These are phyloP conservation scores for Ptychadena robeensis DNA, from an alignment of 2,797 vertebrate species.

Conservation along the genomic window DNA sequence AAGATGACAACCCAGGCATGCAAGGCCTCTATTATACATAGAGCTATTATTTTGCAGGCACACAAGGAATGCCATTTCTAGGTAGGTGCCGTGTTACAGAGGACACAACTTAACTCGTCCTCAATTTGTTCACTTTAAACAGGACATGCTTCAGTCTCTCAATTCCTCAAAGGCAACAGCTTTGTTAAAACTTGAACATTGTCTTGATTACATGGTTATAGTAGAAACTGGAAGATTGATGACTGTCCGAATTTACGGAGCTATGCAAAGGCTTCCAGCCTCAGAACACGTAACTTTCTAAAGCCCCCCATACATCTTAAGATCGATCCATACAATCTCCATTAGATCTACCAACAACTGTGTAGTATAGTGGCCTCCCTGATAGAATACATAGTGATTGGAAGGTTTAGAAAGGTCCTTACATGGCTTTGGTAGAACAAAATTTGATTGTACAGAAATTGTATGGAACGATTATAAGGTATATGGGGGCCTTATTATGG, in stretches of 20 bases:
- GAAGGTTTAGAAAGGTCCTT: no score
- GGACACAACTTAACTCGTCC: background rate
- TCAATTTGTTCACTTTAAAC: background rate
- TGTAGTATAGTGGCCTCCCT: no score
- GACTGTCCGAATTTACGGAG: background rate
- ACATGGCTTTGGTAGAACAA: no score
- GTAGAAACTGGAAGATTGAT: background rate
- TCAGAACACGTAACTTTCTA: background rate
- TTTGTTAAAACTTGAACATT: background rate
- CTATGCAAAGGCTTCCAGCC: background rate
- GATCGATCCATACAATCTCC: no score
- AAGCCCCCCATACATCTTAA: no score
- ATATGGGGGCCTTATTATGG: no score
- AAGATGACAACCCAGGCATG: slow-evolving; percentile 60
- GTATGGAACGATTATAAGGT: no score
- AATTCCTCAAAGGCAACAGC: background rate
- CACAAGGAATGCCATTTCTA: background rate
- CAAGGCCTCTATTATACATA: slow-evolving; percentile 47
- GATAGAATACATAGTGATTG: no score
- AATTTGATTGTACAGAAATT: no score
- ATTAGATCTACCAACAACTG: no score
- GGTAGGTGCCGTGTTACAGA: background rate
- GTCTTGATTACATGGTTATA: background rate
- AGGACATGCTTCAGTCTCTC: background rate
- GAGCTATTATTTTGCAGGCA: slow-evolving; percentile 36